Evolutionary conservation across 1,140 invertebrate species (phyloP).

Genomic region (Hycleus cichorii): DNA sequence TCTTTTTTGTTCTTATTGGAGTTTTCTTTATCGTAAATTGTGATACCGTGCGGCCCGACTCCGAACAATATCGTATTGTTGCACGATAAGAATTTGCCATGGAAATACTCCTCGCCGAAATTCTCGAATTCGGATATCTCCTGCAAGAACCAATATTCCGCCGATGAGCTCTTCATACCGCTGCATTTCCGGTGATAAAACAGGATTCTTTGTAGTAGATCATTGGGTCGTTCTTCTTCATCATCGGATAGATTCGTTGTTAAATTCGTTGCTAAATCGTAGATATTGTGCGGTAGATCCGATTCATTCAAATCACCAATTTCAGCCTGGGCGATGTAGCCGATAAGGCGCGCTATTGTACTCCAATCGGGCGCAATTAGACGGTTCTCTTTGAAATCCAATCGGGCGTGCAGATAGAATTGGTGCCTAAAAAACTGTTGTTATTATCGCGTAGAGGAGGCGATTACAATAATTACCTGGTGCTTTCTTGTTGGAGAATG

Average conservation of each 20-base stretch:
- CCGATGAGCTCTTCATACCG: slow-evolving; percentile 51
- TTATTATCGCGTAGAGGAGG: too few relatives aligned
- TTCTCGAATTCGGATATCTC: slow-evolving; percentile 68
- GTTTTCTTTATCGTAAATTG: slow-evolving; percentile 55
- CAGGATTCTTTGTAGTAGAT: slow-evolving; percentile 55
- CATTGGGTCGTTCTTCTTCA: slow-evolving; percentile 50
- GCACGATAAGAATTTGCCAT: slow-evolving; percentile 50
- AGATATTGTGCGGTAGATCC: slow-evolving; percentile 50
- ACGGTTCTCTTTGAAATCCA: slow-evolving; percentile 64
- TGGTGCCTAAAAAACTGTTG: slow-evolving; percentile 51
- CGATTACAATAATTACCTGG: slow-evolving; percentile 47
- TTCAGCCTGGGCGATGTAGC: slow-evolving; percentile 68
- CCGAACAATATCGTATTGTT: slow-evolving; percentile 48
- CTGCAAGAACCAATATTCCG: slow-evolving; percentile 74
- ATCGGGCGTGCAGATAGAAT: slow-evolving; percentile 73
- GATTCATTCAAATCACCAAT: slow-evolving; percentile 58
- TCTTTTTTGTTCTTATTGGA: slow-evolving; percentile 54
- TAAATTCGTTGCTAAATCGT: slow-evolving; percentile 43
- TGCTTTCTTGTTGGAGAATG: slow-evolving; percentile 72
- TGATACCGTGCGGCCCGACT: slow-evolving; percentile 76
- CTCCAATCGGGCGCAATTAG: slow-evolving; percentile 60
- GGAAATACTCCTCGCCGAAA: slow-evolving; percentile 79
- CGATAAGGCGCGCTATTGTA: slow-evolving; percentile 63
- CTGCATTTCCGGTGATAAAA: slow-evolving; percentile 53
- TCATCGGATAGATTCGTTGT: slow-evolving; percentile 35